Percentiles rank a stretch among this genome's conserved stretches.
These are phyloP conservation scores for Leptura quadrifasciata DNA, from an alignment of 2,888 invertebrate genomes.

Conservation along the genomic window DNA sequence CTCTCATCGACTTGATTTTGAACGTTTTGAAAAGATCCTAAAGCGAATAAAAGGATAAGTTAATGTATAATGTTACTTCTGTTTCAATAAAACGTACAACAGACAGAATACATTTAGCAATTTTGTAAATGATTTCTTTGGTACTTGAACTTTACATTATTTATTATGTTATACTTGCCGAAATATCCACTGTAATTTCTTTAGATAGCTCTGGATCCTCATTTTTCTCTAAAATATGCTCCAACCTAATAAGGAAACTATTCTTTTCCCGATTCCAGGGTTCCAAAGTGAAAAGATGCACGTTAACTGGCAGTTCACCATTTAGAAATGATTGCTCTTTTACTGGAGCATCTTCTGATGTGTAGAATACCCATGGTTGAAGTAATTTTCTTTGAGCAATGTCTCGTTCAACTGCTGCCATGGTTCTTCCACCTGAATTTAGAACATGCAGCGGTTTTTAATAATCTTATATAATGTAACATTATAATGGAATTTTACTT, in stretches of 20 bases:
- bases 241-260: conserved; percentile 80
- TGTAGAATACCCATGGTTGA: conserved; percentile 39
- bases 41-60: conserved; percentile 50
- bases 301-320: conserved; percentile 78
- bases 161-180: conserved; percentile 80
- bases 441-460: conserved; percentile 79
- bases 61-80: too few species aligned
- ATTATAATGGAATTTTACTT: too few species aligned
- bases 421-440: conserved; percentile 69
- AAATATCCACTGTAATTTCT: conserved; percentile 76
- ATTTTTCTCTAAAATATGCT: conserved; percentile 81
- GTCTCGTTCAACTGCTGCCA: conserved; percentile 37
- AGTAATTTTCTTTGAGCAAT: conserved; percentile 41
- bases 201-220: conserved; percentile 77
- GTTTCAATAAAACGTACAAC: too few species aligned
- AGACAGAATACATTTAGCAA: conserved; percentile 65
- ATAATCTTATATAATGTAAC: too few species aligned
- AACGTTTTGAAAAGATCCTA: conserved; percentile 78
- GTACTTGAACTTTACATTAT: conserved; percentile 78
- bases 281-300: conserved; percentile 86
- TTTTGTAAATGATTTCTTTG: neutral
- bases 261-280: conserved; percentile 79
- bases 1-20: conserved; percentile 76
- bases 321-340: conserved; percentile 75
- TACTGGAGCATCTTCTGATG: conserved; percentile 41